Evolutionary conservation across 2,797 vertebrate genomes (phyloP).

Genomic region (Gastrophryne carolinensis): DNA sequence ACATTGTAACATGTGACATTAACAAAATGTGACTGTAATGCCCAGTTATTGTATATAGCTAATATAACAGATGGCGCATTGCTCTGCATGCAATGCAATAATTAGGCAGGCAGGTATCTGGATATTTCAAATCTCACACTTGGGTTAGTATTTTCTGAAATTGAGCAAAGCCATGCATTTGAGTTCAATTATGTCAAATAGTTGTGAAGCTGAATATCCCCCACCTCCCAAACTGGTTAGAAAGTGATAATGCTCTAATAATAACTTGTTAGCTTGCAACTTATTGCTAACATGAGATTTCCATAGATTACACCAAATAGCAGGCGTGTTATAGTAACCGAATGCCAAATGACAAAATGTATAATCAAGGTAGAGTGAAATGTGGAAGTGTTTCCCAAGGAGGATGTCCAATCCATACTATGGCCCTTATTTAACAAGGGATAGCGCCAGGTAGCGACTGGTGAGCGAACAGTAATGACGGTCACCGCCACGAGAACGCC

Average conservation of each 20-base stretch:
- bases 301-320: no score
- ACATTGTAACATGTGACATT: background rate
- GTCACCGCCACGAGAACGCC: no score
- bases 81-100: rapidly evolving
- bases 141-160: constrained; percentile 36
- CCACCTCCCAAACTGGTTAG: constrained; percentile 1
- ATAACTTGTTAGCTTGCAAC: background rate
- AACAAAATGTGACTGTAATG: background rate
- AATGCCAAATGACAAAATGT: no score
- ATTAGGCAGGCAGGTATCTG: constrained; percentile 22
- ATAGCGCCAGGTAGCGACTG: no score
- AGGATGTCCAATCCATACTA: no score
- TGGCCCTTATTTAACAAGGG: no score
- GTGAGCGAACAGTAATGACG: no score
- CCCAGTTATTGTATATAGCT: rapidly evolving
- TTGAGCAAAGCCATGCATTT: background rate
- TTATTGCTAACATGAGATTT: no score
- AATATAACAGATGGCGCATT: constrained; percentile 46
- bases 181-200: background rate
- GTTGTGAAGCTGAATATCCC: background rate
- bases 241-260: constrained; percentile 9
- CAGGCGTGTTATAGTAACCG: no score
- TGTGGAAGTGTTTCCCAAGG: no score
- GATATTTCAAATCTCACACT: constrained; percentile 33
- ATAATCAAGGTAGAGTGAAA: no score